Percentiles rank a stretch among this genome's conserved stretches.
These are phyloP conservation scores for Entomobrya multifasciata DNA, from an alignment of 2,888 invertebrate species.

Conservation along the genomic window DNA sequence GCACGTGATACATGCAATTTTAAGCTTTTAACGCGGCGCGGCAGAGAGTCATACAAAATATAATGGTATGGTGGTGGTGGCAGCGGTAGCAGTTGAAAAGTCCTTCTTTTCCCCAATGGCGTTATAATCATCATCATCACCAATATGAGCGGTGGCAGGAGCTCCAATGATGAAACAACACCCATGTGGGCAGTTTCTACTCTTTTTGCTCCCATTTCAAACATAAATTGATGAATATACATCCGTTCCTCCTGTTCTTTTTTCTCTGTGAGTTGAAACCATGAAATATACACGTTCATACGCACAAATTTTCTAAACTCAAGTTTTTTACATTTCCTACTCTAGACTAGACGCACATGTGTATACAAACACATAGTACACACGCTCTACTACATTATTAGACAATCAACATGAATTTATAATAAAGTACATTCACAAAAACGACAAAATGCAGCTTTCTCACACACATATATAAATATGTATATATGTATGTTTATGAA, in stretches of 20 bases:
- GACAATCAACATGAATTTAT: conserved; percentile 28
- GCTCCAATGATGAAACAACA: conserved; percentile 61
- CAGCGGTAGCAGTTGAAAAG: conserved; percentile 13
- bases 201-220: conserved; percentile 55
- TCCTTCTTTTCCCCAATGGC: conserved; percentile 38
- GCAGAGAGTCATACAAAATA: not conserved
- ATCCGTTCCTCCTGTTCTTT: conserved; percentile 21
- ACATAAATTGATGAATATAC: conserved; percentile 65
- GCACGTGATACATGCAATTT: conserved; percentile 62
- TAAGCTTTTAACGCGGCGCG: not conserved
- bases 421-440: conserved; percentile 2
- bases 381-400: not conserved
- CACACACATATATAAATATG: not conserved
- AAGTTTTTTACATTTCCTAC: not conserved
- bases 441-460: not conserved
- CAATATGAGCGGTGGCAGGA: not conserved
- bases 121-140: conserved; percentile 54
- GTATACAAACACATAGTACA: not conserved
- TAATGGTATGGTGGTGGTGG: not conserved
- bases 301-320: conserved; percentile 11
- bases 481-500: not conserved
- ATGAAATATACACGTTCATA: not conserved
- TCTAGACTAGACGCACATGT: conserved; percentile 15
- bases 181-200: conserved; percentile 67
- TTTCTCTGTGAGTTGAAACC: not conserved